phyloP scores from a whole-genome alignment of 2,888 invertebrate genomes.

The Teleiodes luculella region DNA sequence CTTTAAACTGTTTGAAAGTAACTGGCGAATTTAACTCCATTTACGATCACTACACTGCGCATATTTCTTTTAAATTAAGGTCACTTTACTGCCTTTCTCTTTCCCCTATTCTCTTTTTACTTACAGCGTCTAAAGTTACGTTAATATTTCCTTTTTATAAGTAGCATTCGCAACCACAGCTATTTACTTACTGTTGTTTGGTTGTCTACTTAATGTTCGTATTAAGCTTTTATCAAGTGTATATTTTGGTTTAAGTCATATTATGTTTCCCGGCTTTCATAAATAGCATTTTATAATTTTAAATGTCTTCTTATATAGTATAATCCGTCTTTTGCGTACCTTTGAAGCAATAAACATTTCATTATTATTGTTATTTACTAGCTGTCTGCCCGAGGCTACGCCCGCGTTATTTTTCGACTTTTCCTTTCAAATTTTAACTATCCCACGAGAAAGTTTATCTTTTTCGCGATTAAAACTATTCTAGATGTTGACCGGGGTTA shows the following conservation, averaged over 20 bases:
- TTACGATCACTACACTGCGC: too few species aligned
- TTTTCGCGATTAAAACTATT: too few species aligned
- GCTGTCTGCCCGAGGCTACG: too few species aligned
- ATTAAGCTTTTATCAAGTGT: neutral
- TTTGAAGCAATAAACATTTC: too few species aligned
- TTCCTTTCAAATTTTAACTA: too few species aligned
- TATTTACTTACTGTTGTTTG: slow-evolving; percentile 3
- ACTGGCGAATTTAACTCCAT: too few species aligned
- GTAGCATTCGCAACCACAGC: slow-evolving; percentile 7
- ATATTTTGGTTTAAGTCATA: neutral
- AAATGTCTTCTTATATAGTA: slow-evolving; percentile 3
- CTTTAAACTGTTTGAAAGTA: too few species aligned
- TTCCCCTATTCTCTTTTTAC: neutral
- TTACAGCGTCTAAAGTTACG: slow-evolving; percentile 4
- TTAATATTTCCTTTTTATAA: slow-evolving; percentile 1
- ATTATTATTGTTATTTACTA: too few species aligned
- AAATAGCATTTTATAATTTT: slow-evolving; percentile 1
- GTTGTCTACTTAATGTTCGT: neutral
- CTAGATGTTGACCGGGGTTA: too few species aligned
- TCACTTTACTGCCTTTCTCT: neutral
- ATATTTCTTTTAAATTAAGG: neutral
- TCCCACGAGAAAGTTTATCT: too few species aligned
- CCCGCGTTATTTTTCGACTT: too few species aligned
- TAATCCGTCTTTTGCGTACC: neutral
- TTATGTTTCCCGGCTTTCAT: neutral